A percentile compares a stretch with the other conserved stretches of the same genome.
Conservation (phyloP, 2,888 invertebrate genomes). For the Drosophila leonis region DNA sequence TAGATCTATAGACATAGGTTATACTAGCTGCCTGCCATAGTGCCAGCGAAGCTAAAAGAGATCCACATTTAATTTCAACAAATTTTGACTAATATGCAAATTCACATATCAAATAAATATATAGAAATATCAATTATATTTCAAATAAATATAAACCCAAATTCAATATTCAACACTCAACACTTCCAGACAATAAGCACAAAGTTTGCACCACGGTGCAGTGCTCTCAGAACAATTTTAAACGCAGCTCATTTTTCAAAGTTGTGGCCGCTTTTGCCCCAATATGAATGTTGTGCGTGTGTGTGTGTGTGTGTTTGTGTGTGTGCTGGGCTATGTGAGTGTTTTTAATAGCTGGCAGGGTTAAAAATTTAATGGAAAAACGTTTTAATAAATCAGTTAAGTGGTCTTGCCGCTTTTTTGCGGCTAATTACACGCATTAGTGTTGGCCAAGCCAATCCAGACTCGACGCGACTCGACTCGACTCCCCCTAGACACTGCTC, state of each 20-base stretch:
- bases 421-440: slow-evolving; percentile 82
- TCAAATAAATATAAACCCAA: neutral
- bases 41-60: no score
- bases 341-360: slow-evolving; percentile 79
- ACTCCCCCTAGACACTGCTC: neutral
- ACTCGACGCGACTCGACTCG: neutral
- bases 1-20: no score
- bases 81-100: no score
- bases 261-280: slow-evolving; percentile 64
- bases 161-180: neutral
- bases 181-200: neutral
- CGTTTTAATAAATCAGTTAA: slow-evolving; percentile 81
- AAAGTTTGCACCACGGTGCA: slow-evolving; percentile 53
- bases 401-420: slow-evolving; percentile 82
- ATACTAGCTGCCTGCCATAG: no score
- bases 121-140: neutral
- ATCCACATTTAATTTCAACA: no score
- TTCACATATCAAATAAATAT: no score
- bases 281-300: slow-evolving; percentile 43
- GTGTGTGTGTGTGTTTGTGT: slow-evolving; percentile 33
- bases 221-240: slow-evolving; percentile 67
- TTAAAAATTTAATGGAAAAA: slow-evolving; percentile 82
- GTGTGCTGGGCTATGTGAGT: slow-evolving; percentile 44
- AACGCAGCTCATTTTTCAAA: slow-evolving; percentile 76
- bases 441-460: slow-evolving; percentile 62